Evolutionary conservation across 1,140 invertebrate species (phyloP).

Genomic region (Centruroides vittatus): DNA sequence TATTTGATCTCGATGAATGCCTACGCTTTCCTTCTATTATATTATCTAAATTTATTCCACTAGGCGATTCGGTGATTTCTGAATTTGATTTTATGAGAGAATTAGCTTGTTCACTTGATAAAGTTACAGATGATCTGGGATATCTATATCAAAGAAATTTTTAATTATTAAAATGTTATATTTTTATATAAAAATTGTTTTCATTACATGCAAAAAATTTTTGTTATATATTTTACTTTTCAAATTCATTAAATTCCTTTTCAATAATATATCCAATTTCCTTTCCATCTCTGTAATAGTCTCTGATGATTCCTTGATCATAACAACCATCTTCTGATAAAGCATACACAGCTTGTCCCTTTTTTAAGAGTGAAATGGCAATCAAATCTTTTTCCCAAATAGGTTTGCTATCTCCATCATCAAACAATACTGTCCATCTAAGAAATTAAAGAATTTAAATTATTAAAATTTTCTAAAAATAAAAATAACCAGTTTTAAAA

Average conservation of each 20-base stretch:
- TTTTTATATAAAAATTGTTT: not conserved
- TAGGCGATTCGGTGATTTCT: too few species aligned
- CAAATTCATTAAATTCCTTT: conserved; percentile 1
- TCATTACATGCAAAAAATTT: not conserved
- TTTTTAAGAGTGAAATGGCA: conserved; percentile 1
- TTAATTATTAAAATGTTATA: too few species aligned
- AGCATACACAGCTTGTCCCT: conserved; percentile 5
- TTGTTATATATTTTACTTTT: not conserved
- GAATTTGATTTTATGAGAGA: not conserved
- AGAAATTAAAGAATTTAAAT: not conserved
- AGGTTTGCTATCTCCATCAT: conserved; percentile 13
- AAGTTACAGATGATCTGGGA: conserved; percentile 10
- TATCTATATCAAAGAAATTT: conserved; percentile 1
- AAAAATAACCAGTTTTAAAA: not conserved
- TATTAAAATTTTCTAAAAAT: not conserved
- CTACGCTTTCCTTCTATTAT: too few species aligned
- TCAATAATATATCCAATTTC: conserved; percentile 15
- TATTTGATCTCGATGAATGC: too few species aligned
- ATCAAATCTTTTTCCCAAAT: conserved; percentile 17
- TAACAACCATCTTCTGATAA: conserved; percentile 5
- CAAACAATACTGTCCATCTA: conserved; percentile 18
- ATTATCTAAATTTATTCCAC: too few species aligned
- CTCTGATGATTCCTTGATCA: conserved; percentile 10
- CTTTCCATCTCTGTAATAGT: conserved; percentile 6
- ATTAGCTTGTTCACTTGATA: conserved; percentile 11